phyloP scores from a whole-genome alignment of 2,888 invertebrate species.

The Branchipolynoe longqiensis region DNA sequence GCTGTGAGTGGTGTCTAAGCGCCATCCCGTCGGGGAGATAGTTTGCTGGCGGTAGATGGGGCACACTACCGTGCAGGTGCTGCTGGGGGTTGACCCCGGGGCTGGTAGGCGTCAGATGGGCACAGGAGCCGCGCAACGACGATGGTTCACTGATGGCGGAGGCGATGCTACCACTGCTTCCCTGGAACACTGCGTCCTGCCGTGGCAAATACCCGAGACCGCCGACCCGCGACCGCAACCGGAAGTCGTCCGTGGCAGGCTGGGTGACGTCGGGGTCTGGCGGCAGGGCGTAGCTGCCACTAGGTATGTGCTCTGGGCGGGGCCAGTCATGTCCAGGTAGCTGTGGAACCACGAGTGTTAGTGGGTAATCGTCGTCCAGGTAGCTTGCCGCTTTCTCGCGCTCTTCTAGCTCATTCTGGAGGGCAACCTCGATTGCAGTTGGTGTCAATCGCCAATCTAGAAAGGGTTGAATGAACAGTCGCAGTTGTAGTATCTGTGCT shows the following conservation, averaged over 20 bases:
- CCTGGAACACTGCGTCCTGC: constrained; percentile 53
- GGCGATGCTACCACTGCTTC: constrained; percentile 56
- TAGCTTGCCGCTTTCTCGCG: constrained; percentile 48
- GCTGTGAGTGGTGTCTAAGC: constrained; percentile 54
- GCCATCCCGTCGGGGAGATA: not conserved
- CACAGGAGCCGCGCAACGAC: constrained; percentile 23
- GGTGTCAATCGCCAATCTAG: constrained; percentile 53
- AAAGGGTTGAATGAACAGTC: too few species aligned
- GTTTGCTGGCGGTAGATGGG: constrained; percentile 25
- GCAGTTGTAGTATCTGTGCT: too few species aligned
- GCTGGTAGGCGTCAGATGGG: constrained; percentile 12
- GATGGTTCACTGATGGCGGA: constrained; percentile 28
- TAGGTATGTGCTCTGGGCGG: constrained; percentile 26
- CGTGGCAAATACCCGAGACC: constrained; percentile 26
- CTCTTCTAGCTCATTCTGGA: constrained; percentile 52
- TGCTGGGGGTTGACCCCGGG: not conserved
- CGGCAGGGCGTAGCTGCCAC: not conserved
- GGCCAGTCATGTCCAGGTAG: constrained; percentile 50
- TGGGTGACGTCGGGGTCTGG: not conserved
- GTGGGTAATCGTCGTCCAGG: constrained; percentile 52
- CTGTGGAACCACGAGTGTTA: constrained; percentile 40
- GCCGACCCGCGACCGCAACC: constrained; percentile 5
- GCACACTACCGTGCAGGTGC: constrained; percentile 44
- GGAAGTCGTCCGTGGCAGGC: not conserved
- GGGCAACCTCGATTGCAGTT: constrained; percentile 38